These are phyloP conservation scores for Acholoe squamosa DNA, from an alignment of 2,888 invertebrate genomes.

Conservation along the genomic window DNA sequence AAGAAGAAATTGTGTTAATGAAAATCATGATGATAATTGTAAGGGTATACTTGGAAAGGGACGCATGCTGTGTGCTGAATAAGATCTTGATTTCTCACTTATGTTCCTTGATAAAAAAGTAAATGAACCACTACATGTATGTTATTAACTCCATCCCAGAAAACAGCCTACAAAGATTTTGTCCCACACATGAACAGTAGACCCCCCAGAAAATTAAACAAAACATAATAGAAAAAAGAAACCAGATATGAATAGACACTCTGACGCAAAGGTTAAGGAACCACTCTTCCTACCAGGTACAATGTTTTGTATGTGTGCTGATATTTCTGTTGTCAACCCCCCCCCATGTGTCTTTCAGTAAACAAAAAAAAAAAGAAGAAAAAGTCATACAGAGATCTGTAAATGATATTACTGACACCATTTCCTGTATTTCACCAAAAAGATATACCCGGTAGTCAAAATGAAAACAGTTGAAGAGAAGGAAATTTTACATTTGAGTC, in stretches of 20 bases:
- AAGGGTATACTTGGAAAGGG: conserved; percentile 45
- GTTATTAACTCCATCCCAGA: neutral
- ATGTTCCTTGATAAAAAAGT: neutral
- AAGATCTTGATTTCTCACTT: neutral
- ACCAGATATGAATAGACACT: neutral
- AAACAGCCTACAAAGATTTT: conserved; percentile 1
- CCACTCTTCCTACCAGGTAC: neutral
- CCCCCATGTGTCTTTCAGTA: conserved; percentile 10
- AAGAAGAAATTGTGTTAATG: conserved; percentile 29
- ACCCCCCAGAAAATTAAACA: too few species aligned
- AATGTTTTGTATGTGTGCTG: conserved; percentile 29
- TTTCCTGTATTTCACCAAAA: neutral
- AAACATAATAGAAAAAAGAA: too few species aligned
- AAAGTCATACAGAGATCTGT: neutral
- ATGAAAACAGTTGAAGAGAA: conserved; percentile 7
- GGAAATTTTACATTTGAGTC: neutral
- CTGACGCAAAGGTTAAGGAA: conserved; percentile 21
- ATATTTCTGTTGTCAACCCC: neutral
- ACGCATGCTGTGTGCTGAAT: conserved; percentile 35
- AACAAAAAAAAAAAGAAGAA: neutral
- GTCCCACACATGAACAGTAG: neutral
- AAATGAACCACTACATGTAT: conserved; percentile 9
- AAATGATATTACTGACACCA: neutral
- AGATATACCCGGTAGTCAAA: neutral
- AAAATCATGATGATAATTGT: neutral